Evolutionary conservation across 2,113 vertebrate genomes (phyloP), one percentile per base, ranked within the genome.

Genomic region (Centrocercus urophasianus): DNA sequence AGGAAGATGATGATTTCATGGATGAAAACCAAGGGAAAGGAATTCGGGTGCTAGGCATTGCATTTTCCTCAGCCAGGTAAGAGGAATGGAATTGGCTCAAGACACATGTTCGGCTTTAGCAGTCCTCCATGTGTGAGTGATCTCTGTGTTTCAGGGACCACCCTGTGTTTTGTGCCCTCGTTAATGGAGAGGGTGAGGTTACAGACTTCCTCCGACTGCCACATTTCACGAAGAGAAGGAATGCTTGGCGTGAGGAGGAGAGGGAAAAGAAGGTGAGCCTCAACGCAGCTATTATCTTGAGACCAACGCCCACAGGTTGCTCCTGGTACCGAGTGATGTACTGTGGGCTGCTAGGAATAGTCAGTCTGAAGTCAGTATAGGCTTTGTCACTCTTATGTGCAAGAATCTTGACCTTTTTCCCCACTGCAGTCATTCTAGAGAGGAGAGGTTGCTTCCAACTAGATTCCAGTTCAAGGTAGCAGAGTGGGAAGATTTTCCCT

Each of bases 1-100:
- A 99, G 83, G 99, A 99, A 94, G 99, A 99, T 0, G 99, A 99
- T 22, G 99, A 99, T 93, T 98, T 99, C 61, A 99, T 99, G 99
- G 99, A 99, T 90, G 99, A 99, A 83, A 98, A 97, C 90, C 99
- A 99, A 96, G 98, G 99, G 57, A 99, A 99, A 87, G 99, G 99
- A 72, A 99, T 99, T 86, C 97, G 99, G 5, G 99, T 99, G 64
- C 94, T 99, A 13, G 99, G 99, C 89, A 98, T 99, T 72, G 99
- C 99, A 0, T 99, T 99, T 94, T 99, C 99, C n/a, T 98, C 98
- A 20, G 98, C 99, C 97, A 99, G 99, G 99, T 99, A 97, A 57
- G 86, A 91, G 15, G n/a, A 24, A 11, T 63, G 60, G 36, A 63
- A 22, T 60, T 20, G 6, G 15, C 28, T 50, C 24, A 80, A 61